phyloP scores from a whole-genome alignment of 2,797 vertebrate genomes.

The Lophotriccus pileatus region DNA sequence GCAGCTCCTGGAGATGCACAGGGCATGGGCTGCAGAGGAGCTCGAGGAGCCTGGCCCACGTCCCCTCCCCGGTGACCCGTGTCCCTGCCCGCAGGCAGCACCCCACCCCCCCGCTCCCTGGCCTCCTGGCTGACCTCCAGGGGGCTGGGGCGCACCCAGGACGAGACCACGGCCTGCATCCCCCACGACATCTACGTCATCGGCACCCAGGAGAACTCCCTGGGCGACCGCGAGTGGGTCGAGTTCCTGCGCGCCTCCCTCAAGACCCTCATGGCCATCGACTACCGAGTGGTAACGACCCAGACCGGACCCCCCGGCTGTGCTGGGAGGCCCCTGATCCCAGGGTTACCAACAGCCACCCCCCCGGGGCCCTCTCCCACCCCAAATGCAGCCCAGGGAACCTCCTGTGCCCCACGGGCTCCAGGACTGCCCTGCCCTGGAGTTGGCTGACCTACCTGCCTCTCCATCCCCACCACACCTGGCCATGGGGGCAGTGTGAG shows the following conservation, averaged over 20 bases:
- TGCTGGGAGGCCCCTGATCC: neutral
- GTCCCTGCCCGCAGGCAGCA: conserved; percentile 77
- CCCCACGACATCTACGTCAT: conserved; percentile 95
- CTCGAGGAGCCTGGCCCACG: rapidly evolving
- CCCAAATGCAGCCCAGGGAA: neutral
- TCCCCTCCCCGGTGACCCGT: rapidly evolving
- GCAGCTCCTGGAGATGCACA: rapidly evolving
- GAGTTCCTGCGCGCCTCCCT: conserved; percentile 86
- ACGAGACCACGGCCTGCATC: conserved; percentile 91
- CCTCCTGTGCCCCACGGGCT: rapidly evolving
- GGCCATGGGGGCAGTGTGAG: rapidly evolving
- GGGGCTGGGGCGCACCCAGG: conserved; percentile 88
- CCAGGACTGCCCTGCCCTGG: neutral
- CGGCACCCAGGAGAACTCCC: conserved; percentile 93
- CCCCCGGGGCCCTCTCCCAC: neutral
- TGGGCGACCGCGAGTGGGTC: conserved; percentile 93
- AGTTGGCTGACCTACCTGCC: neutral
- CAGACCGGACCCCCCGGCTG: neutral
- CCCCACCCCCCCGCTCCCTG: conserved; percentile 85
- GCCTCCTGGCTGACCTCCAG: conserved; percentile 91
- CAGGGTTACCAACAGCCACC: neutral
- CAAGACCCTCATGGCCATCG: conserved; percentile 90
- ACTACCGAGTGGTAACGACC: conserved; percentile 68
- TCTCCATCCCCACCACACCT: rapidly evolving
- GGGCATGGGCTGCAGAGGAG: no score